Percentiles rank a stretch among this genome's conserved stretches.
phyloP scores from a whole-genome alignment of 1,140 invertebrate species.

The Coenobita brevimanus region DNA sequence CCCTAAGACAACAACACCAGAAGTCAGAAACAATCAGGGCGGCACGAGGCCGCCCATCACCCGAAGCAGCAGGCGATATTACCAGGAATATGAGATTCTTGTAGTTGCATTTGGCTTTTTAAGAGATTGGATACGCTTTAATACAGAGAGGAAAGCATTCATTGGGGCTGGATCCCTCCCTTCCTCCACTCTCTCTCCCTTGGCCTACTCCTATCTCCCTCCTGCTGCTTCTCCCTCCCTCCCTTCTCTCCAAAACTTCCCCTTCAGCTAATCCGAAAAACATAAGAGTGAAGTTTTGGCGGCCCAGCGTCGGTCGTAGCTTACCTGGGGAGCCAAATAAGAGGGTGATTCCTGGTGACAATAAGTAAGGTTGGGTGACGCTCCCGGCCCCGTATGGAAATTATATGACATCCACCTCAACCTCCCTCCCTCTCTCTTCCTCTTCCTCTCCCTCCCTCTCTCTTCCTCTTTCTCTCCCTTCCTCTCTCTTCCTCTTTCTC shows the following conservation, averaged over 20 bases:
- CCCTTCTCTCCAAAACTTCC: conserved; percentile 7
- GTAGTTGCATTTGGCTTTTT: no score
- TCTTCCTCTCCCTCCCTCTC: neutral
- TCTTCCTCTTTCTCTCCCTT: neutral
- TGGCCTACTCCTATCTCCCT: no score
- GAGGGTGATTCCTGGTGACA: conserved; percentile 50
- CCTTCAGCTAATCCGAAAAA: conserved; percentile 20
- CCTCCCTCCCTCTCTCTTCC: neutral
- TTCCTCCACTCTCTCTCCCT: no score
- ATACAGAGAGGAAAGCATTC: no score
- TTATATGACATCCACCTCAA: conserved; percentile 1
- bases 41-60: no score
- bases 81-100: no score
- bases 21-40: no score
- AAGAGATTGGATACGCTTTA: no score
- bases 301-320: conserved; percentile 12
- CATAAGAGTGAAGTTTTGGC: conserved; percentile 49
- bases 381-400: conserved; percentile 43
- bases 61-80: no score
- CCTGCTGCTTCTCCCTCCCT: neutral
- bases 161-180: no score
- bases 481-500: neutral
- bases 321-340: conserved; percentile 46
- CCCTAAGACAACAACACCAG: no score
- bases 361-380: conserved; percentile 48